Evolutionary conservation across 1,140 invertebrate genomes (phyloP).

Genomic region (Rhagoletis zephyria): DNA sequence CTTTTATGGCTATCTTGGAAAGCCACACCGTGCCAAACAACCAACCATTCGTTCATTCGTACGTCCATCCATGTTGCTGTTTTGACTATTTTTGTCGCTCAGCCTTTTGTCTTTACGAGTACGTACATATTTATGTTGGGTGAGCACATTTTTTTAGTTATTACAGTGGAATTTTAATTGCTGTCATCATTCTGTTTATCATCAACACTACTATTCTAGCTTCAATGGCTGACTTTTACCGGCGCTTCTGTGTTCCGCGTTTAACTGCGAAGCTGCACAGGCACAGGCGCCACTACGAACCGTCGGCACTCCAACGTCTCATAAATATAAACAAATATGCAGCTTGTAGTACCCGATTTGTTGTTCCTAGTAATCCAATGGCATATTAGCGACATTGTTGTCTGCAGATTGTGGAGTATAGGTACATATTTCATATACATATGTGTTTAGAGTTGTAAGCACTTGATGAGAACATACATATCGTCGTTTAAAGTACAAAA

Average conservation of each 20-base stretch:
- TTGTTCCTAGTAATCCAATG: background rate
- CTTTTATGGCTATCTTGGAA: conserved; percentile 16
- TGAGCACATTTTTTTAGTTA: conserved; percentile 1
- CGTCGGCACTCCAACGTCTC: background rate
- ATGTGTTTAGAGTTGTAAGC: too few relatives aligned
- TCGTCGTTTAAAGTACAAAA: too few relatives aligned
- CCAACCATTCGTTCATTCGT: background rate
- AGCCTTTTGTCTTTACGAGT: background rate
- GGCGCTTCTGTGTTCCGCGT: conserved; percentile 17
- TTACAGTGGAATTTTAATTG: conserved; percentile 54
- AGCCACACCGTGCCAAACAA: background rate
- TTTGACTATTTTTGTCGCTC: conserved; percentile 16
- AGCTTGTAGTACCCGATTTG: background rate
- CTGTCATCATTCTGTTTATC: conserved; percentile 53
- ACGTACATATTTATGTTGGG: background rate
- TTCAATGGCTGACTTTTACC: background rate
- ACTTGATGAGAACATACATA: too few relatives aligned
- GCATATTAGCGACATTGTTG: conserved; percentile 45
- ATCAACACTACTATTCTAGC: conserved; percentile 8
- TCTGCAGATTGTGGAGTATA: background rate
- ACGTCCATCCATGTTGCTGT: background rate
- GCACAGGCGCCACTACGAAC: conserved; percentile 16
- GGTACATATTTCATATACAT: too few relatives aligned
- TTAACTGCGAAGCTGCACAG: background rate
- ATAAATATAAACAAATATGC: conserved; percentile 33